phyloP scores from a whole-genome alignment of 2,888 invertebrate species.

The Cotesia congregata region DNA sequence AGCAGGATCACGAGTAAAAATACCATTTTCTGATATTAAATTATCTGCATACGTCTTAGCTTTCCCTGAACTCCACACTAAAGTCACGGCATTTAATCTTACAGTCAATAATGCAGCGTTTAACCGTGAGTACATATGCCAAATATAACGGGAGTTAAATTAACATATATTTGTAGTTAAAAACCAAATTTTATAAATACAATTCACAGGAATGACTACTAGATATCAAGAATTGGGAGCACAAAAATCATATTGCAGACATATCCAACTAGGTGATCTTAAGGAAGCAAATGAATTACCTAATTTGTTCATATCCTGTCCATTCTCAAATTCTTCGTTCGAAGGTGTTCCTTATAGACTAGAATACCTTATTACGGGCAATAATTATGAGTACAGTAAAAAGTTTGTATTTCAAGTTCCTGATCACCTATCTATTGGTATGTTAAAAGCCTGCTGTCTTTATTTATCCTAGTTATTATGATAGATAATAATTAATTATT shows the following conservation, averaged over 20 bases:
- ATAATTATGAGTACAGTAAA: slow-evolving; percentile 58
- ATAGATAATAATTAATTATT: no score
- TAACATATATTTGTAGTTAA: no score
- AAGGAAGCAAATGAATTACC: slow-evolving; percentile 41
- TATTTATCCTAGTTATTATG: no score
- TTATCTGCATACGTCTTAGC: slow-evolving; percentile 57
- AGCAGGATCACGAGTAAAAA: slow-evolving; percentile 46
- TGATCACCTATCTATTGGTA: slow-evolving; percentile 58
- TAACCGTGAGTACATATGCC: slow-evolving; percentile 52
- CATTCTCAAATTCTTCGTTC: slow-evolving; percentile 54
- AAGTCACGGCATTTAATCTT: slow-evolving; percentile 63
- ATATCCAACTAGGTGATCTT: slow-evolving; percentile 51
- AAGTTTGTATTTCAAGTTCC: slow-evolving; percentile 63
- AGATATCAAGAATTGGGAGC: slow-evolving; percentile 58
- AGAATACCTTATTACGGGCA: slow-evolving; percentile 55
- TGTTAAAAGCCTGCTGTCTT: slow-evolving; percentile 5
- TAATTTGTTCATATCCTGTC: slow-evolving; percentile 60
- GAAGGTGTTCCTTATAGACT: slow-evolving; percentile 58
- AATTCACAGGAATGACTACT: slow-evolving; percentile 54
- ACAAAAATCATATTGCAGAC: slow-evolving; percentile 55
- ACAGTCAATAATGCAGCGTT: slow-evolving; percentile 58
- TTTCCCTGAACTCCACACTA: slow-evolving; percentile 43
- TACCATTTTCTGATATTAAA: slow-evolving; percentile 53
- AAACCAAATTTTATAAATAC: neutral
- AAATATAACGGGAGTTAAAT: no score